Evolutionary conservation across 2,797 vertebrate species (phyloP), one percentile per base, ranked within the genome.

Genomic region (Mormyrops boulengeri): DNA sequence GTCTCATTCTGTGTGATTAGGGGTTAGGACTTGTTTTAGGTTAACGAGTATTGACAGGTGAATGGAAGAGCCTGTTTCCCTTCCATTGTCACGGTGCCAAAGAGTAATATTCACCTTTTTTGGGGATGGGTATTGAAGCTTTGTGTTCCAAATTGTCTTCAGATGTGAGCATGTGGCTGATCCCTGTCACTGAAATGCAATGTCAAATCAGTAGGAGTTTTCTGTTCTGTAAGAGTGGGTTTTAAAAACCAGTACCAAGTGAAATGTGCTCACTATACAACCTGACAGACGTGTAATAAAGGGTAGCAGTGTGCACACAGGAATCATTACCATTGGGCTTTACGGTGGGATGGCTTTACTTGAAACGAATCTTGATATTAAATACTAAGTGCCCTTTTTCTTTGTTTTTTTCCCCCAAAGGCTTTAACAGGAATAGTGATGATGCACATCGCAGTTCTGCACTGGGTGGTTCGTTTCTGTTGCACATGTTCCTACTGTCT

Each of bases 1-100:
- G 88, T 91, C 19, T 60, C 87, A 66, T 87, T 38, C 38, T 41
- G 77, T 90, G 44, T 66, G 17, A 41, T 55, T 22, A 22, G 26
- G 62, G 66, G n/a, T 60, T 26, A 53, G 62, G 26, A 69, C 69
- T 55, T 49, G 55, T 69, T 84, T 22, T 41, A 49, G 6, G 44
- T 86, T 85, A 44, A 44, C 49, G 14, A 49, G 84, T 49, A 60
- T 47, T 87, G 60, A 60, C 89, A 73, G 85, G 30, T 53, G 49
- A 89, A 87, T 62, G 7, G 89, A 38, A 77, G 62, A 12, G 8
- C 19, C n/a, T 0, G 26, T 57, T 55, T 85, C 77, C 53, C 80
- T 22, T 80, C 53, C 44, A 47, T n/a, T 84, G 38, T 49, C 41
- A 44, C 22, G 1, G 41, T 49, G 84, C 26, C 47, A 55, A 73